Percentiles rank a stretch among this genome's conserved stretches.
phyloP scores from a whole-genome alignment of 2,113 vertebrate species.

The Myiozetetes cayanensis region DNA sequence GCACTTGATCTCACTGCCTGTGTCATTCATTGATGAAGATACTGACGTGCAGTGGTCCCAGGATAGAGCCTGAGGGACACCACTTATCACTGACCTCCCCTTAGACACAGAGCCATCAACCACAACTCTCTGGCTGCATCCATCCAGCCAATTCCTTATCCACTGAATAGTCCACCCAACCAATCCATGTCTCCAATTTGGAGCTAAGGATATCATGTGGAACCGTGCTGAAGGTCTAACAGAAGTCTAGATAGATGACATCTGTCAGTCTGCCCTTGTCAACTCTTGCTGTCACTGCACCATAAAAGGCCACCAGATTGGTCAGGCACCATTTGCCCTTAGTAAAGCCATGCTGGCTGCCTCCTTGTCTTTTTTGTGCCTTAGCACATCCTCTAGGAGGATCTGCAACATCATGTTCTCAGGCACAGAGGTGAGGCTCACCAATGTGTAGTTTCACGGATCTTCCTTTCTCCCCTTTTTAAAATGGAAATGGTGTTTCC shows the following conservation, averaged over 20 bases:
- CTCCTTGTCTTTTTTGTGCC: neutral
- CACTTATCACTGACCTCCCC: neutral
- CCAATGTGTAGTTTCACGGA: neutral
- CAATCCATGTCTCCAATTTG: neutral
- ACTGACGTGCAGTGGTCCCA: neutral
- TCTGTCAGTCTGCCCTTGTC: neutral
- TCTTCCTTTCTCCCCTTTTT: neutral
- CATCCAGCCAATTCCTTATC: neutral
- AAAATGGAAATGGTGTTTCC: neutral
- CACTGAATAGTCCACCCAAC: neutral
- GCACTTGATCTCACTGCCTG: fast-evolving
- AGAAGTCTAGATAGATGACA: neutral
- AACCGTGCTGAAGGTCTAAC: neutral
- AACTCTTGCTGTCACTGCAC: neutral
- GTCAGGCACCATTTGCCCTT: neutral
- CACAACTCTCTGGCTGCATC: neutral
- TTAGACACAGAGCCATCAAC: neutral
- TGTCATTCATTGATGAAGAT: neutral
- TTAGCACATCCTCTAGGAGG: neutral
- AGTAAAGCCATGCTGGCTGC: neutral
- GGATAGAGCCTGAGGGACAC: neutral
- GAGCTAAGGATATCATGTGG: neutral
- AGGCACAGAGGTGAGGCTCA: neutral
- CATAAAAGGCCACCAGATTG: neutral
- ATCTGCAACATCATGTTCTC: neutral